Evolutionary conservation across 2,113 vertebrate species (phyloP).

Genomic region (Nannobrachium achirus): DNA sequence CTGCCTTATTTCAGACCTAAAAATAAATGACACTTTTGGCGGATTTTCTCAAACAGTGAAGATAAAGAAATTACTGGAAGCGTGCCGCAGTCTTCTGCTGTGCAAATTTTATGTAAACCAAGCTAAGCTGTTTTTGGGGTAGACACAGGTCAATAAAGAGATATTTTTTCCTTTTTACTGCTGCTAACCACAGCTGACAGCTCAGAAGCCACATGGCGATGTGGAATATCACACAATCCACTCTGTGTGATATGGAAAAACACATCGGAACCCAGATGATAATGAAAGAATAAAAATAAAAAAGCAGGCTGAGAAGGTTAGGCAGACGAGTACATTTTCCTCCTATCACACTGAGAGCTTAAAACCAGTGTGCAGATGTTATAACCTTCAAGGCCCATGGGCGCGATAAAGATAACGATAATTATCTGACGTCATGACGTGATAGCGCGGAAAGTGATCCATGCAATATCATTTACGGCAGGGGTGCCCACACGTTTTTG

Average conservation of each 20-base stretch:
- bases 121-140: conserved; percentile 16
- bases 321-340: conserved; percentile 57
- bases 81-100: conserved; percentile 13
- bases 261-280: conserved; percentile 33
- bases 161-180: conserved; percentile 12
- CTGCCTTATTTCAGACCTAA: conserved; percentile 10
- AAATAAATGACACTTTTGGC: neutral
- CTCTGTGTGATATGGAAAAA: conserved; percentile 33
- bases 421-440: no score
- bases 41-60: conserved; percentile 1
- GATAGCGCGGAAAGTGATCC: no score
- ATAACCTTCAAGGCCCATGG: no score
- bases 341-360: conserved; percentile 46
- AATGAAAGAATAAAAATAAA: conserved; percentile 36
- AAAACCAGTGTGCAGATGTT: no score
- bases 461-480: no score
- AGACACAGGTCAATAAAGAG: conserved; percentile 32
- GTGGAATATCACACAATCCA: conserved; percentile 15
- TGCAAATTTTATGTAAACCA: conserved; percentile 14
- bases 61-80: neutral
- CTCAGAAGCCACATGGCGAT: conserved; percentile 36
- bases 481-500: no score
- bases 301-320: conserved; percentile 50
- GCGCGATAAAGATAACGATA: no score
- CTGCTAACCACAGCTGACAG: conserved; percentile 37